Base-by-base conservation (phyloP, 2,113 vertebrate species). In the Larimichthys polyactis region DNA sequence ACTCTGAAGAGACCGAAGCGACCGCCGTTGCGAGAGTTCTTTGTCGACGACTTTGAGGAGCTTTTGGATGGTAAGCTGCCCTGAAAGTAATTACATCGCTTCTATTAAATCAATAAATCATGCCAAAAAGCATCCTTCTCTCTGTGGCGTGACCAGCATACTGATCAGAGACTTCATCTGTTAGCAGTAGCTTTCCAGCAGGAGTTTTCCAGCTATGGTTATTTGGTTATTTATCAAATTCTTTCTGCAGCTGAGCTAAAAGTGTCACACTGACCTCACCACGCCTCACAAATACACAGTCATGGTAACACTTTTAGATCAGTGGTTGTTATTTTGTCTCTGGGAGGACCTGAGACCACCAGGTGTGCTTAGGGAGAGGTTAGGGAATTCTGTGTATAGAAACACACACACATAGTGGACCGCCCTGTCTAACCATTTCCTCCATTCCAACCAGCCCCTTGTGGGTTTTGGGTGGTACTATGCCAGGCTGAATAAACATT, bases 1-100 rank as follows among this genome's bases (percentile, higher is more conserved):
- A 99, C 98, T 16, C 94, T 99, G 92, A 99, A 98, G 94, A 96
- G 97, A 89, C 97, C 98, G 4, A 99, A 99, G 90, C 97, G 98
- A 14, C 98, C 97, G 1, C 97, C 98, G 0, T 87, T 99, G 87
- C 95, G 96, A 82, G 98, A 99, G 76, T 99, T 99, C 94, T 99
- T 99, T 67, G 94, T 99, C 77, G 98, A 99, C 51, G 98, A 99
- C 92, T 97, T 97, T 80, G 97, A 99, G 94, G 98, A 98, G 64
- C 94, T 98, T 29, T 87, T 99, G 69, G 98, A 98, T 93, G 98
- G 98, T 99, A 94, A 91, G 92, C 72, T 71, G 20, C 29, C 66
- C 49, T 75, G 32, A 63, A 86, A 84, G 68, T 58, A 58, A 84
- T 82, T 57, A 59, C 20, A 68, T 58, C 49, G 40, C 58, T 62